Evolutionary conservation across 1,140 invertebrate genomes (phyloP).

Genomic region (Cyclina sinensis): DNA sequence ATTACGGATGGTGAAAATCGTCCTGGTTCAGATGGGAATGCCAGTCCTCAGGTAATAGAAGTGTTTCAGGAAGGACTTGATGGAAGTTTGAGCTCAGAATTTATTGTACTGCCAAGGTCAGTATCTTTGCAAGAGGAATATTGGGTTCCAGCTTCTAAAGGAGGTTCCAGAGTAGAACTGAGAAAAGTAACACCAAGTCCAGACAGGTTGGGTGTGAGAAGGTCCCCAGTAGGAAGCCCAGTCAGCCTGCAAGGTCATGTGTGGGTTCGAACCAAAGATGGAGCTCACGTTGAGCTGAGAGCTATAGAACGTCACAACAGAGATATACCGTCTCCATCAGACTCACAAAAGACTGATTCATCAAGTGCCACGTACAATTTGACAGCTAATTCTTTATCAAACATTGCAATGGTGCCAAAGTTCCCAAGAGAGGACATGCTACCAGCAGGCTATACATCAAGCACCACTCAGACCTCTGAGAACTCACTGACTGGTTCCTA

Average conservation of each 20-base stretch:
- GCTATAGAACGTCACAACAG: slow-evolving; percentile 51
- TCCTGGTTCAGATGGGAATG: slow-evolving; percentile 50
- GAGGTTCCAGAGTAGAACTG: slow-evolving; percentile 53
- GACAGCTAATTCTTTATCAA: slow-evolving; percentile 49
- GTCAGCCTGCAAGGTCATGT: slow-evolving; percentile 47
- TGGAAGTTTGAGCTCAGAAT: slow-evolving; percentile 8
- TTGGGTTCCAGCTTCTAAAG: slow-evolving; percentile 52
- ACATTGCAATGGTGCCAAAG: slow-evolving; percentile 43
- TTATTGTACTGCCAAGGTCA: slow-evolving; percentile 65
- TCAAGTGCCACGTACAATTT: slow-evolving; percentile 55
- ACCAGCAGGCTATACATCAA: slow-evolving; percentile 34
- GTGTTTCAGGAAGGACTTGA: slow-evolving; percentile 50
- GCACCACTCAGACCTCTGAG: slow-evolving; percentile 55
- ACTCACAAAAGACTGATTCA: slow-evolving; percentile 64
- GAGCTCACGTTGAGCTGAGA: slow-evolving; percentile 48
- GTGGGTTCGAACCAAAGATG: slow-evolving; percentile 60
- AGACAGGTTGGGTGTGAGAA: slow-evolving; percentile 32
- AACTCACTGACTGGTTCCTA: slow-evolving; percentile 35
- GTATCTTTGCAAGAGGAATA: slow-evolving; percentile 66
- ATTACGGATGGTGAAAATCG: slow-evolving; percentile 19
- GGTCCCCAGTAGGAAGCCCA: slow-evolving; percentile 58
- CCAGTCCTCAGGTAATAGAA: slow-evolving; percentile 52
- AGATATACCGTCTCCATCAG: slow-evolving; percentile 63
- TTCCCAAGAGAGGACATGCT: slow-evolving; percentile 58
- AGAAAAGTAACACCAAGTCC: slow-evolving; percentile 60